Evolutionary conservation across 2,113 vertebrate genomes (phyloP).

Genomic region (Pluvialis apricaria): DNA sequence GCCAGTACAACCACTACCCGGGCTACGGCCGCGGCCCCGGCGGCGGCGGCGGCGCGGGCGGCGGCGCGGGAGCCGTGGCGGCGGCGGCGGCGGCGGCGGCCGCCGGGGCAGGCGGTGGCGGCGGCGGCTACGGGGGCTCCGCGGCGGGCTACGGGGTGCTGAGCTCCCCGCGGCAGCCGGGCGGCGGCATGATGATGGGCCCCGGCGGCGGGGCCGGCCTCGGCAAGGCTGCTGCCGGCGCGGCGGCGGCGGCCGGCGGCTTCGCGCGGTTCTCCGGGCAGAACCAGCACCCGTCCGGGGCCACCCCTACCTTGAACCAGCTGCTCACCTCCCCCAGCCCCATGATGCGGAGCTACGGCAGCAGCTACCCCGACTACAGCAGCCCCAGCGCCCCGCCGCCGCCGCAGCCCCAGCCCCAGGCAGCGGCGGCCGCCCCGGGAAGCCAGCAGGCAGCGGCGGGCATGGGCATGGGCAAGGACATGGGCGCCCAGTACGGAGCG

Average conservation of each 20-base stretch:
- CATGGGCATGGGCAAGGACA: slow-evolving; percentile 85
- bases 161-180: slow-evolving; percentile 81
- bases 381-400: slow-evolving; percentile 70
- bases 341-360: slow-evolving; percentile 90
- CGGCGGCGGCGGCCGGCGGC: slow-evolving; percentile 80
- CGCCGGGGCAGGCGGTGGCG: slow-evolving; percentile 27
- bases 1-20: slow-evolving; percentile 88
- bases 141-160: slow-evolving; percentile 83
- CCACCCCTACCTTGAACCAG: slow-evolving; percentile 95
- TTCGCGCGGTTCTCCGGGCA: slow-evolving; percentile 90
- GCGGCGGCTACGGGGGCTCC: slow-evolving; percentile 76
- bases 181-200: slow-evolving; percentile 81
- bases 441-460: slow-evolving; percentile 74
- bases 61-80: slow-evolving; percentile 67
- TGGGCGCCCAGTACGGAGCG: slow-evolving; percentile 84
- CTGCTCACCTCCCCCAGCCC: slow-evolving; percentile 94
- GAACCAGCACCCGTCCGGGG: slow-evolving; percentile 88
- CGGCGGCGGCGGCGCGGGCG: slow-evolving; percentile 39
- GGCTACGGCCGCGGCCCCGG: slow-evolving; percentile 80
- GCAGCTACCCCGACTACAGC: slow-evolving; percentile 87
- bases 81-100: slow-evolving; percentile 48
- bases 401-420: slow-evolving; percentile 54
- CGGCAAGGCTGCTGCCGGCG: slow-evolving; percentile 75
- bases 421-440: slow-evolving; percentile 71
- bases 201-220: slow-evolving; percentile 77